These are phyloP conservation scores for Hypsopygia costalis DNA, from an alignment of 2,888 invertebrate genomes.

Conservation along the genomic window DNA sequence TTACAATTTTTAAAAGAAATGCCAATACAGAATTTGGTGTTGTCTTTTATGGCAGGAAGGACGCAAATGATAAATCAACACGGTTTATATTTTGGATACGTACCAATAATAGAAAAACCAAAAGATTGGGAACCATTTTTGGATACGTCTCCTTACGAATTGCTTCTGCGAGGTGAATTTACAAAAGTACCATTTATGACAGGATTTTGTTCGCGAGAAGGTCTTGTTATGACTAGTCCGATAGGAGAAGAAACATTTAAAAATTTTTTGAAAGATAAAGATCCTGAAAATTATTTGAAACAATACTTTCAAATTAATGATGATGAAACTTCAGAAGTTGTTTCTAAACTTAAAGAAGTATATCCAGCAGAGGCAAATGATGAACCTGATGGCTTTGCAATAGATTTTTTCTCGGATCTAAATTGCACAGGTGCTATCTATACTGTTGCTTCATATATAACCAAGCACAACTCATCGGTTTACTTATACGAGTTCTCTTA, in stretches of 20 bases:
- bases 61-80: constrained; percentile 38
- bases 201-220: constrained; percentile 72
- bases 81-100: constrained; percentile 71
- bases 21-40: constrained; percentile 48
- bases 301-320: constrained; percentile 42
- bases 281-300: constrained; percentile 45
- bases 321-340: constrained; percentile 35
- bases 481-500: constrained; percentile 82
- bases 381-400: constrained; percentile 55
- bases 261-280: constrained; percentile 35
- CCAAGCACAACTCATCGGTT: constrained; percentile 58
- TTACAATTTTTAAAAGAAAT: constrained; percentile 50
- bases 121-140: constrained; percentile 68
- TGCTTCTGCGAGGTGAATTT: constrained; percentile 59
- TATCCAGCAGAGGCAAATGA: constrained; percentile 61
- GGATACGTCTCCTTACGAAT: constrained; percentile 51
- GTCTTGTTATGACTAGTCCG: constrained; percentile 48
- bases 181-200: constrained; percentile 69
- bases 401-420: constrained; percentile 72
- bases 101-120: constrained; percentile 61
- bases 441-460: constrained; percentile 47
- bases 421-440: constrained; percentile 61
- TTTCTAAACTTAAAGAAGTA: constrained; percentile 46
- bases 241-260: constrained; percentile 22
- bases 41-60: constrained; percentile 39